Conservation (phyloP, 2,113 vertebrate species). For the Ia io region DNA sequence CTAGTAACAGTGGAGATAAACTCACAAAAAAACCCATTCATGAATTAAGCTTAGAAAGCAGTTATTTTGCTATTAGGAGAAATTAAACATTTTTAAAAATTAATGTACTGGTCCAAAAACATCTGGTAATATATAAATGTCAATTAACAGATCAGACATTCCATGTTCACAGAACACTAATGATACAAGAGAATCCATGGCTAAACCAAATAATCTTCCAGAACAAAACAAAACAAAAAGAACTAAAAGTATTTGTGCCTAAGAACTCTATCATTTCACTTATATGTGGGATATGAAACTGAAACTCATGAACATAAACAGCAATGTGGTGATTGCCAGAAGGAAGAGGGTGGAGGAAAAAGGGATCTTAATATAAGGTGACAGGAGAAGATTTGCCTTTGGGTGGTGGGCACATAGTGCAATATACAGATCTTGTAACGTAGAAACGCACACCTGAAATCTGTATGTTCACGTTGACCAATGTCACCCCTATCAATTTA, state of each 20-base stretch:
- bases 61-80: slow-evolving; percentile 27
- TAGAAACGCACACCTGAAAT: too few relatives aligned
- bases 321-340: too few relatives aligned
- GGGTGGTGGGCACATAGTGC: too few relatives aligned
- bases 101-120: not conserved
- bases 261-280: too few relatives aligned
- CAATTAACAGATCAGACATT: not conserved
- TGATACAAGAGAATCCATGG: not conserved
- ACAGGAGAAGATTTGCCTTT: too few relatives aligned
- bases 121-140: not conserved
- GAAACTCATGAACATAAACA: too few relatives aligned
- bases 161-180: not conserved
- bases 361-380: too few relatives aligned
- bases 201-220: not conserved
- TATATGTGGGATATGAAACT: too few relatives aligned
- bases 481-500: too few relatives aligned
- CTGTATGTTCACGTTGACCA: too few relatives aligned
- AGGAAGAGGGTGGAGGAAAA: too few relatives aligned
- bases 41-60: not conserved
- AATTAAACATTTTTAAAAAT: slow-evolving; percentile 3
- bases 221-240: not conserved
- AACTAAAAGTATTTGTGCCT: not conserved
- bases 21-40: not conserved
- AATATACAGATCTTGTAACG: too few relatives aligned
- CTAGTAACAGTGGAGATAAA: not conserved